A percentile compares a stretch with the other conserved stretches of the same genome.
phyloP scores from a whole-genome alignment of 2,113 vertebrate species.

The Pithys albifrons region DNA sequence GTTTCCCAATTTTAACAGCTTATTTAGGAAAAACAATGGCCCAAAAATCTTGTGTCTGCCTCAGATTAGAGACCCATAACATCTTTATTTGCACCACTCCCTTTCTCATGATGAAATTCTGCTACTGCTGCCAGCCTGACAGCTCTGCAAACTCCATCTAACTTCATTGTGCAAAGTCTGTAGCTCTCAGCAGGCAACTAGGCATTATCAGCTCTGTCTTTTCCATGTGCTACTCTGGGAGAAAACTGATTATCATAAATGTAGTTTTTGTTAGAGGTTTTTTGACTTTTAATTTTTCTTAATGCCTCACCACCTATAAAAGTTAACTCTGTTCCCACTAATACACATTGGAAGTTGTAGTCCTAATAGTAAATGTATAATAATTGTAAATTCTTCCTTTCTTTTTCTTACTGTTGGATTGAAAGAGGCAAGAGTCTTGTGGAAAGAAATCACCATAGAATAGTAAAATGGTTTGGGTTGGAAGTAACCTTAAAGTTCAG shows the following conservation, averaged over 20 bases:
- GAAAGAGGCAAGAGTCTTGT: fast-evolving
- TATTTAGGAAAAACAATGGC: not conserved
- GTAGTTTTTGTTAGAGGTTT: not conserved
- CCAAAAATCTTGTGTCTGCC: not conserved
- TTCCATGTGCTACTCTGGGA: not conserved
- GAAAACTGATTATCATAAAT: not conserved
- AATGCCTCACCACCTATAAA: fast-evolving
- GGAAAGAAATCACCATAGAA: not conserved
- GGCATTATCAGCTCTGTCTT: not conserved
- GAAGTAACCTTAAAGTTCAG: not conserved
- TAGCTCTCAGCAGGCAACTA: not conserved
- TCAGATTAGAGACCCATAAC: not conserved
- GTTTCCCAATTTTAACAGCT: not conserved
- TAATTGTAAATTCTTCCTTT: not conserved
- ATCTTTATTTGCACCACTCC: not conserved
- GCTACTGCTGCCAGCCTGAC: not conserved
- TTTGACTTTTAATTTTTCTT: not conserved
- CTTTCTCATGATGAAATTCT: not conserved
- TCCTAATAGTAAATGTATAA: not conserved
- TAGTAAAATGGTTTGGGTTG: not conserved
- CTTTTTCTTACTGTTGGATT: not conserved
- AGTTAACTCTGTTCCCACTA: not conserved
- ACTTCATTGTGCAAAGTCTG: not conserved
- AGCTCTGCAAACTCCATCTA: not conserved
- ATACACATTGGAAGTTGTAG: not conserved